Base-by-base conservation (phyloP, 2,113 vertebrate genomes). In the Megaceryle torquata region DNA sequence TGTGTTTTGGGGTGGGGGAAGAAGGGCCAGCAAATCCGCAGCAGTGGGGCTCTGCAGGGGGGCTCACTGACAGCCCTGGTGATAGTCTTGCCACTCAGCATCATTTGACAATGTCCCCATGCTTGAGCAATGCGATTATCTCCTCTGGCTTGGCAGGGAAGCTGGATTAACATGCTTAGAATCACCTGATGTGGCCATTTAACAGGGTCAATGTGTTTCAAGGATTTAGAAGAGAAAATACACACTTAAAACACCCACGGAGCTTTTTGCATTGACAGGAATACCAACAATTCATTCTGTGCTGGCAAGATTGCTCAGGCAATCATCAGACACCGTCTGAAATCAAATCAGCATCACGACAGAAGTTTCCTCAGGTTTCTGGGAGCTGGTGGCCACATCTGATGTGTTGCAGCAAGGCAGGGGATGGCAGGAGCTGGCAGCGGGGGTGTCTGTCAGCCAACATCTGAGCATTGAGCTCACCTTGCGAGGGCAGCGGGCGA, bases 131-230 rank as follows among this genome's bases (percentile, higher is more conserved):
- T 77, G 91, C 5, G 85, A 96, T 96, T 96, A 97, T 95, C 82
- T 83, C 88, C 79, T 76, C 59, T 1, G 15, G 85, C 93, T 95
- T 90, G 95, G 95, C 91, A 91, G 94, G 93, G 89, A 96, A 95
- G 95, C 95, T 93, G 96, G 96, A 97, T 97, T 97, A 97, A 94
- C 91, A 80, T 89, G 89, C 96, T 96, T 70, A 95, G 64, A 90
- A 93, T 94, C 96, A 97, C 95, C 95, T 96, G 95, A 97, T 93
- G 95, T 44, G 72, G 96, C 93, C 92, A 90, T 97, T 96, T 93
- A 93, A 93, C 85, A 91, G 95, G 95, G 95, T 95, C 93, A 96
- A 60, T 53, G 86, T 86, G 84, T 76, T 95, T 82, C 89, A 96
- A 91, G 88, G 93, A 96, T 95, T 96, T 97, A 88, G 88, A 82